A percentile compares a stretch with the other conserved stretches of the same genome.
These are phyloP conservation scores for Rallus limicola DNA, from an alignment of 2,113 vertebrate genomes.

Conservation along the genomic window DNA sequence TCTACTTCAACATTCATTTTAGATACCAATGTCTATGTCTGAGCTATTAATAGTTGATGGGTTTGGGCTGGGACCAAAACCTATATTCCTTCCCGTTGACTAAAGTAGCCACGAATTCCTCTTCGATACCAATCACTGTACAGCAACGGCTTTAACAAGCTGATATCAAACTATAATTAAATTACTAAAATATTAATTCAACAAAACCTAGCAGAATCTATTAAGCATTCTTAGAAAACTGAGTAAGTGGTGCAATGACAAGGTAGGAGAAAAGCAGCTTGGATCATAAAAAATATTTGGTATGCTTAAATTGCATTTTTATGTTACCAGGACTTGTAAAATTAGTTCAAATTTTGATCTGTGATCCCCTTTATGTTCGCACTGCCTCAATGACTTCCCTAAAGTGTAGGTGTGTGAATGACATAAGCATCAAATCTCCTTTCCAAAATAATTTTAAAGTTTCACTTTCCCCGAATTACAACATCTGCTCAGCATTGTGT, in stretches of 20 bases:
- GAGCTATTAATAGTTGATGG: not conserved
- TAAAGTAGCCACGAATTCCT: not conserved
- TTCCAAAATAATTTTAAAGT: not conserved
- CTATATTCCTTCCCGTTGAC: not conserved
- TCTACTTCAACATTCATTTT: not conserved
- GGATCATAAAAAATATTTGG: not conserved
- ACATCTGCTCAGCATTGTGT: not conserved
- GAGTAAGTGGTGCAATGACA: not conserved
- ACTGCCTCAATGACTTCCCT: not conserved
- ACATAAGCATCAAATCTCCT: not conserved
- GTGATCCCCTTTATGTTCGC: not conserved
- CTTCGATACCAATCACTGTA: not conserved
- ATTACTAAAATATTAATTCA: not conserved
- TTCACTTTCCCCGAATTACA: not conserved
- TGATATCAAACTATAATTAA: not conserved
- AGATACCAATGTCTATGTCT: not conserved
- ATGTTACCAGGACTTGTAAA: not conserved
- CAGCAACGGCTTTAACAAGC: not conserved
- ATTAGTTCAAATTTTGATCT: not conserved
- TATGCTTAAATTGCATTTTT: not conserved
- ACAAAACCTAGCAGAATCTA: not conserved
- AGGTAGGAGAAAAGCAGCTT: not conserved
- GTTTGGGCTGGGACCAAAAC: not conserved
- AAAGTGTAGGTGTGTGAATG: not conserved
- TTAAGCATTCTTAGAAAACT: not conserved